Conservation (phyloP, 2,113 vertebrate species). For the Ciconia boyciana region DNA sequence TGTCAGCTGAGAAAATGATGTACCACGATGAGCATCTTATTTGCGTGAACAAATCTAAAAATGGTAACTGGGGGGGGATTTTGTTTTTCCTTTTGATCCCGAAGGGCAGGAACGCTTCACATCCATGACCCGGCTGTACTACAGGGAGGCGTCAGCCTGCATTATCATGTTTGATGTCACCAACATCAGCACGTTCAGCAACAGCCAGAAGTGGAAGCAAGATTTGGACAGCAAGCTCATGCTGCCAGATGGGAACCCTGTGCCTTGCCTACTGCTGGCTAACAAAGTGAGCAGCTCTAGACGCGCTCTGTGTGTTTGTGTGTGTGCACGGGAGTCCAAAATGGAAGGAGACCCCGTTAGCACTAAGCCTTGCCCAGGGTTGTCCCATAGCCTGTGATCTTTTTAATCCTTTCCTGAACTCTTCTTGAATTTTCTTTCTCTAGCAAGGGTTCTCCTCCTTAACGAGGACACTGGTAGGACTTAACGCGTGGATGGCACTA, state of each 20-base stretch:
- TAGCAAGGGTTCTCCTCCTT: not conserved
- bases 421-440: not conserved
- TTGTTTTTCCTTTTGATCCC: not conserved
- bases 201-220: slow-evolving; percentile 84
- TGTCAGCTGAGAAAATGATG: not conserved
- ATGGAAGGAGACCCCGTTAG: not conserved
- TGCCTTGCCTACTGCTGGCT: slow-evolving; percentile 88
- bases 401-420: not conserved
- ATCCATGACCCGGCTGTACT: slow-evolving; percentile 88
- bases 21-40: accelerated
- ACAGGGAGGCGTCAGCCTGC: slow-evolving; percentile 83
- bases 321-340: accelerated
- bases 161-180: slow-evolving; percentile 88
- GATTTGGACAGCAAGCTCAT: slow-evolving; percentile 84
- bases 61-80: accelerated
- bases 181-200: slow-evolving; percentile 78
- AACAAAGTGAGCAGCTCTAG: slow-evolving; percentile 77
- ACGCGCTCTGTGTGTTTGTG: accelerated
- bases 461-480: not conserved
- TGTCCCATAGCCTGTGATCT: not conserved
- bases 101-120: slow-evolving; percentile 89
- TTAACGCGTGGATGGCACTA: accelerated
- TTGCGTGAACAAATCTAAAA: accelerated
- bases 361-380: not conserved
- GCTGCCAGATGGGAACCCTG: slow-evolving; percentile 67